Evolutionary conservation across 1,140 invertebrate genomes (phyloP).

Genomic region (Anadara kagoshimensis): DNA sequence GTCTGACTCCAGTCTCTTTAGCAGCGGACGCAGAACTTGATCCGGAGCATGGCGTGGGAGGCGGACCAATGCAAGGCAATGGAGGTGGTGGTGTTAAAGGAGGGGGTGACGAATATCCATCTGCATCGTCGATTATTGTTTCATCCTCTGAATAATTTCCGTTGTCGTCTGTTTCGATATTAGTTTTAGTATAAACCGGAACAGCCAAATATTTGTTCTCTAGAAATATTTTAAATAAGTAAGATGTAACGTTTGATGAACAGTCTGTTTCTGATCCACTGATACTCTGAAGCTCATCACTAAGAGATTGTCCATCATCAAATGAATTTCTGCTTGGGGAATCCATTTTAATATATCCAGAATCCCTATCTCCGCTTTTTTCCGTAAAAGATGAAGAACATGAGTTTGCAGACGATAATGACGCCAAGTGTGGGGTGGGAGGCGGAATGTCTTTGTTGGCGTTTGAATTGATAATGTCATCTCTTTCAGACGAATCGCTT

Average conservation of each 20-base stretch:
- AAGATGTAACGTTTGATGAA: neutral
- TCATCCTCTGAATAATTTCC: neutral
- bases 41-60: neutral
- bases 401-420: too few relatives aligned
- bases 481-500: too few relatives aligned
- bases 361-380: neutral
- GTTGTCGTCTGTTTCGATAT: neutral
- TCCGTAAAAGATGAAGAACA: neutral
- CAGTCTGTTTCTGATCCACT: neutral
- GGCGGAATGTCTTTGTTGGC: too few relatives aligned
- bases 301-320: neutral
- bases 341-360: slow-evolving; percentile 16
- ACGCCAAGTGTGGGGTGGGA: too few relatives aligned
- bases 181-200: neutral
- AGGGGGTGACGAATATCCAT: slow-evolving; percentile 2
- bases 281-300: neutral
- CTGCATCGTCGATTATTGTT: neutral
- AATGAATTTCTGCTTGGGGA: slow-evolving; percentile 4
- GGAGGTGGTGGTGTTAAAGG: slow-evolving; percentile 1
- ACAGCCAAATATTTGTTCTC: slow-evolving; percentile 15
- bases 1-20: slow-evolving; percentile 5
- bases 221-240: slow-evolving; percentile 19
- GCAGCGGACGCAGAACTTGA: neutral
- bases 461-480: too few relatives aligned
- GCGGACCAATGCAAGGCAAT: neutral